Percentiles rank a stretch among this genome's conserved stretches.
These are phyloP conservation scores for Sebastes reedi DNA, from an alignment of 2,797 vertebrate species.

Conservation along the genomic window DNA sequence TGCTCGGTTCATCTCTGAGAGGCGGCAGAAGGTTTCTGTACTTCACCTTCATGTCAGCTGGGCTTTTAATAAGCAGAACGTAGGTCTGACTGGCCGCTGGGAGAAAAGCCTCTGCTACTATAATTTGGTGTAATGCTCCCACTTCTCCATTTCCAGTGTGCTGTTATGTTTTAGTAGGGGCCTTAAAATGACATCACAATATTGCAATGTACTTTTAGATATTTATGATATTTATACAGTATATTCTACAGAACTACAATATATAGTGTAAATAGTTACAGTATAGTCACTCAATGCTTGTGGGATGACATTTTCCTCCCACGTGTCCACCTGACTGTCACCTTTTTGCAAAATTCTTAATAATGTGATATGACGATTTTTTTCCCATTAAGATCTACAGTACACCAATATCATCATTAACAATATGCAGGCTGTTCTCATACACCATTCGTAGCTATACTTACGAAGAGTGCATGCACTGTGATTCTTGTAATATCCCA, in stretches of 20 bases:
- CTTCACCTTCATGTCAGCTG: constrained; percentile 47
- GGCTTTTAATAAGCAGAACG: constrained; percentile 45
- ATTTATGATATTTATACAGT: neutral
- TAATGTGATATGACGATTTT: neutral
- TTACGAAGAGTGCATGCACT: too few species aligned
- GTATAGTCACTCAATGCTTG: neutral
- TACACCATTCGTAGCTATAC: too few species aligned
- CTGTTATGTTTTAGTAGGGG: neutral
- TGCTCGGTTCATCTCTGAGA: constrained; percentile 43
- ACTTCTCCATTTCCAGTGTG: neutral
- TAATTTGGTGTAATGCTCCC: constrained; percentile 20
- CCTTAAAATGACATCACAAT: too few species aligned
- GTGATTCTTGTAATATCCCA: too few species aligned
- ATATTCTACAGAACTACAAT: neutral
- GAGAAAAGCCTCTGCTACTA: neutral
- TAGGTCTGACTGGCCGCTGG: neutral
- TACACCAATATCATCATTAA: too few species aligned
- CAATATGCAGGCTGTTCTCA: too few species aligned
- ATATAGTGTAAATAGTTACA: too few species aligned
- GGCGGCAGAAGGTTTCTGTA: constrained; percentile 37
- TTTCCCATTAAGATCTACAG: neutral
- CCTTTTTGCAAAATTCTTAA: neutral
- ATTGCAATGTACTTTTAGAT: too few species aligned
- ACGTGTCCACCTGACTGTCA: neutral
- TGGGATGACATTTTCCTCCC: neutral